Base-by-base conservation (phyloP, 2,888 invertebrate species). In the Petrolisthes cinctipes region DNA sequence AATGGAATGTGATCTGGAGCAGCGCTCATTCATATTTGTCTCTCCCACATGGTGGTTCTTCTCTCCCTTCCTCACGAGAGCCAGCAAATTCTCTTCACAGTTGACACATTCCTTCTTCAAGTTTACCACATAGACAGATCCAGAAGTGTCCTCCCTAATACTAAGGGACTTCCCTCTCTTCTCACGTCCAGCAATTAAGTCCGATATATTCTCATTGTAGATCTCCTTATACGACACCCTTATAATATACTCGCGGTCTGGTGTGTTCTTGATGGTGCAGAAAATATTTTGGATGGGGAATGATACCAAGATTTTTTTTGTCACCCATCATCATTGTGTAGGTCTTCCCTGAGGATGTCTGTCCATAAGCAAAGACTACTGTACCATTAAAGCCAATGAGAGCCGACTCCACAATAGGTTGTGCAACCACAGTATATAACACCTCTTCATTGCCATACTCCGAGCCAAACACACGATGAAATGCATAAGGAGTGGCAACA, bases 301-400 rank as follows among this genome's bases (percentile, higher is more conserved):
- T 96, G 9, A 98, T 95, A 0, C 98, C 98, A 0, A 95, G 95
- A 71, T 95, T 95, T 0, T 93, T 91, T 0, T 94, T 93, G 61
- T 94, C 94, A 0, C 98, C 98, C 92, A 96, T 94, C 92, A 96
- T 94, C 0, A 37, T 37, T 0, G 97, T 97, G 91, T 95, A 95
- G 0, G 97, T 97, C 93, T 97, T 97, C 0, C 93, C 93, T 0
- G 97, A 97, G 0, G 97, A 96, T 5, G 97, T 97, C 93, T 97
- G 97, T 7, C 97, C 97, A 92, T 98, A 98, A 0, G 97, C 97
- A 93, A 98, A 97, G 91, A 98, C 95, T 0, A 98, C 95, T 0
- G 97, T 97, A 1, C 97, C 97, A 92, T 97, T 97, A 91, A 96
- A 95, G 3, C 97, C 97, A 90, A 95, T 94, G 17, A 96, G 94